Conservation (phyloP, 2,888 invertebrate genomes). For the Tipula vernalis region DNA sequence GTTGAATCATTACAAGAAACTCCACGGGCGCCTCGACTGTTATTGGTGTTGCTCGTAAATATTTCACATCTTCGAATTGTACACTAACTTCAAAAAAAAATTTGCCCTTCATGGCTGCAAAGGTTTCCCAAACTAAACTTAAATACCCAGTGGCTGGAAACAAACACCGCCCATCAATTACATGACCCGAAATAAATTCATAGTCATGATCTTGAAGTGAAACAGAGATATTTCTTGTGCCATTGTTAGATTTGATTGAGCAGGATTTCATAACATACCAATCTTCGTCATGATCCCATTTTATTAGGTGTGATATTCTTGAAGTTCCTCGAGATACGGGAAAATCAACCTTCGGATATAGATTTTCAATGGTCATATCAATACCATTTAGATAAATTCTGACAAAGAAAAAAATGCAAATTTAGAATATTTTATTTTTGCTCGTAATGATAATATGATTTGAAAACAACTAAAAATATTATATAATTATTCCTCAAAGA, state of each 20-base stretch:
- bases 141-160: slow-evolving; percentile 77
- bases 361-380: too few relatives aligned
- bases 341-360: slow-evolving; percentile 33
- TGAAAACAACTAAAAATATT: too few relatives aligned
- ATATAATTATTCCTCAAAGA: too few relatives aligned
- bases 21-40: slow-evolving; percentile 44
- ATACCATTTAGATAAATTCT: too few relatives aligned
- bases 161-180: slow-evolving; percentile 55
- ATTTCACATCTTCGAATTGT: slow-evolving; percentile 69
- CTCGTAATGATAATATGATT: too few relatives aligned
- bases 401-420: too few relatives aligned
- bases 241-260: slow-evolving; percentile 51
- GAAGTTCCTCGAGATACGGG: slow-evolving; percentile 82
- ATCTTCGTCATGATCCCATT: slow-evolving; percentile 75
- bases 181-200: slow-evolving; percentile 64
- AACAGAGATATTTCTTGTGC: slow-evolving; percentile 49
- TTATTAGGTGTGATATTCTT: slow-evolving; percentile 66
- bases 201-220: slow-evolving; percentile 50
- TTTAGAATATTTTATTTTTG: too few relatives aligned
- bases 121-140: slow-evolving; percentile 63
- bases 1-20: slow-evolving; percentile 44
- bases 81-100: background rate
- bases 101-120: slow-evolving; percentile 50
- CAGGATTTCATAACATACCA: slow-evolving; percentile 62
- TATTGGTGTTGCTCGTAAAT: slow-evolving; percentile 71